A percentile compares a stretch with the other conserved stretches of the same genome.
phyloP scores from a whole-genome alignment of 1,140 invertebrate genomes.

The Pogonus chalceus region DNA sequence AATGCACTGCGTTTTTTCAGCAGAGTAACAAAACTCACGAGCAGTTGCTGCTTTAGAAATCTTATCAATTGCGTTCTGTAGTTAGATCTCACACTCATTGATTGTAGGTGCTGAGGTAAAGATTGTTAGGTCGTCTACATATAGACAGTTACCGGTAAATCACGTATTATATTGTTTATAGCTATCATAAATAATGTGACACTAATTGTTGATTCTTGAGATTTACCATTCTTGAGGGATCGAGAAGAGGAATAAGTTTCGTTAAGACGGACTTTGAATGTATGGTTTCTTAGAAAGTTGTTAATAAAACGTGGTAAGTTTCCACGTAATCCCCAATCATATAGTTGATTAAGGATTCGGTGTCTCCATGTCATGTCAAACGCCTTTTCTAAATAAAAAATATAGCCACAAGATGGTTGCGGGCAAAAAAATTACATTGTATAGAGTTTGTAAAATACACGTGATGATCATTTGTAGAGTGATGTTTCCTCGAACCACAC shows the following conservation, averaged over 20 bases:
- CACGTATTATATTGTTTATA: neutral
- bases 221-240: neutral
- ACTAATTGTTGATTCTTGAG: neutral
- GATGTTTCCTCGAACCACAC: neutral
- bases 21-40: neutral
- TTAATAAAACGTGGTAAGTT: neutral
- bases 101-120: neutral
- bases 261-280: neutral
- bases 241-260: neutral
- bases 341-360: neutral
- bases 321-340: neutral
- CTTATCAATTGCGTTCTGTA: neutral
- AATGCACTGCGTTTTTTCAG: neutral
- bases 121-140: neutral
- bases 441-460: neutral
- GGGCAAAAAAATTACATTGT: neutral
- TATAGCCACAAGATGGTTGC: neutral
- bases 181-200: conserved; percentile 1
- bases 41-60: neutral
- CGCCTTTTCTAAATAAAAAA: neutral
- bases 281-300: neutral
- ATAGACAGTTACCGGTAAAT: neutral
- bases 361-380: conserved; percentile 3
- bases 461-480: neutral
- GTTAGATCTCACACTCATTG: neutral